Base-by-base conservation (phyloP, 2,797 vertebrate genomes). In the Okamejei kenojei region DNA sequence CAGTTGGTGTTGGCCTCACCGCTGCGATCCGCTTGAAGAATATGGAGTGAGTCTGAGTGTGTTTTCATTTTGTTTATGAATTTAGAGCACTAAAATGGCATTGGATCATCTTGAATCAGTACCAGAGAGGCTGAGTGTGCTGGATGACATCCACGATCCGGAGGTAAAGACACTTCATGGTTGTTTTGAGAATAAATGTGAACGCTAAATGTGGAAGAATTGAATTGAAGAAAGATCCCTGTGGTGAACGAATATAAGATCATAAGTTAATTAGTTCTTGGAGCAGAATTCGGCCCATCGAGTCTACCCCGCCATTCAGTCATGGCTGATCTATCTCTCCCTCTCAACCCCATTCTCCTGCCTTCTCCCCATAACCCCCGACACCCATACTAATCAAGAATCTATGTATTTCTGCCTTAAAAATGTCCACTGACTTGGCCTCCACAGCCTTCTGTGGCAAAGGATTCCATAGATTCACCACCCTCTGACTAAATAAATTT, bases 31-130 rank as follows among this genome's bases (percentile, higher is more conserved):
- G 3, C 54, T 54, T 81, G 38, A 45, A 81, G 19, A 45, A 84
- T 58, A 1, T 23, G 19, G 21, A n/a, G 9, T 73, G 90, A 74
- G 38, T 76, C 32, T 92, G 38, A 79, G 38, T 38, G 21, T 58
- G 21, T 73, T 93, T 94, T 94, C 82, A 94, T 94, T 65, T 95
- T 68, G 94, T 95, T 94, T 94, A 95, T 29, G 95, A 94, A 94
- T 95, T 93, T 94, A 99, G 98, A 98, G 96, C 96, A 98, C 97
- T 54, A 97, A 94, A 95, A 94, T 96, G 94, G 97, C 98, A 88
- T 94, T 99, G 95, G 96, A 98, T 93, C 97, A 98, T 96, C 95
- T 99, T 96, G 98, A 99, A 94, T 97, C 97, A 80, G 96, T 98
- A 93, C 98, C 98, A 94, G 98, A 98, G 94, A 98, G 98, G 94